Percentiles rank a stretch among this genome's conserved stretches.
These are phyloP conservation scores for Dendrolimus kikuchii DNA, from an alignment of 1,140 invertebrate species.

Conservation along the genomic window DNA sequence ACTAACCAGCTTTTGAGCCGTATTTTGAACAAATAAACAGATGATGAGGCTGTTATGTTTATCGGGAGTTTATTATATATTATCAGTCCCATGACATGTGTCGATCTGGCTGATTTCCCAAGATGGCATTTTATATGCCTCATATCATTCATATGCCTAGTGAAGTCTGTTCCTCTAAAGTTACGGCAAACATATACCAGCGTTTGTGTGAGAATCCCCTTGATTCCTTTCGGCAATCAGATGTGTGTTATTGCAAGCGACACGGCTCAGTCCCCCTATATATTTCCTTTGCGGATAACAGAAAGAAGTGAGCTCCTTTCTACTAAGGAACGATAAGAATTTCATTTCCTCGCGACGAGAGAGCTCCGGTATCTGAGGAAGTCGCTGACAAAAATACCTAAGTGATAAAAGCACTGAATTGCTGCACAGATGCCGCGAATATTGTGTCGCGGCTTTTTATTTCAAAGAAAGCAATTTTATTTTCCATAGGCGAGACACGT, in stretches of 20 bases:
- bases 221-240: conserved; percentile 60
- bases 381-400: conserved; percentile 64
- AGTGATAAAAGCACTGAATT: conserved; percentile 66
- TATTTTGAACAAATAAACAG: too few species aligned
- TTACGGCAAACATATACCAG: too few species aligned
- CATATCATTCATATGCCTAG: too few species aligned
- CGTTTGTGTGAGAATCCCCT: conserved; percentile 7
- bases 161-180: too few species aligned
- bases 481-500: too few species aligned
- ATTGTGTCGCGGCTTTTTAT: conserved; percentile 31
- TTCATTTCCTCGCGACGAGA: conserved; percentile 65
- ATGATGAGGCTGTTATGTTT: too few species aligned
- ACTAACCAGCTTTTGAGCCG: too few species aligned
- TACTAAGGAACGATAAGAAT: conserved; percentile 65
- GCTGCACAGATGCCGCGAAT: conserved; percentile 36
- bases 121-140: too few species aligned
- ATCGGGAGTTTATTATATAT: too few species aligned
- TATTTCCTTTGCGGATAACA: conserved; percentile 64
- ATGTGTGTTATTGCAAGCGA: conserved; percentile 52
- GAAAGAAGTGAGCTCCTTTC: conserved; percentile 60
- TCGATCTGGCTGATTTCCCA: too few species aligned
- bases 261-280: conserved; percentile 42
- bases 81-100: too few species aligned
- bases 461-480: conserved; percentile 1
- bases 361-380: conserved; percentile 61